Evolutionary conservation across 2,888 invertebrate genomes (phyloP), one percentile per base, ranked within the genome.

Genomic region (Drosophila atripex): DNA sequence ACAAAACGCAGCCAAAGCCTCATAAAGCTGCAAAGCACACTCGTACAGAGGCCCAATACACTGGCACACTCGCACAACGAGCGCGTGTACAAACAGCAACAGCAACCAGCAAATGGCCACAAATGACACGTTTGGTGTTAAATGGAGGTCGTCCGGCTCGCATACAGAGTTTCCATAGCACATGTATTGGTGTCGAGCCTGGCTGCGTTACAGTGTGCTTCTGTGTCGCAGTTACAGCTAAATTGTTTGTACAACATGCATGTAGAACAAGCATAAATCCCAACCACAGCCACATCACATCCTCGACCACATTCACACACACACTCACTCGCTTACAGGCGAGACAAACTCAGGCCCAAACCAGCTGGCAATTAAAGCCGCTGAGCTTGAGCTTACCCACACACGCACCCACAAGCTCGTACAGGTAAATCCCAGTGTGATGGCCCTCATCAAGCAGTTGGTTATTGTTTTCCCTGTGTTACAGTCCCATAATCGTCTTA

Each of bases 161-260:
- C 74, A 56, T 56, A 71, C 72, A 21, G 25, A 57, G 46, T 56
- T 56, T 45, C 39, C 47, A 38, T 46, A 25, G 35, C 21, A 28
- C 25, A n/a, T 54, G 30, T 46, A 25, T 55, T n/a, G 12, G 49
- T 52, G 35, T 54, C 54, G 47, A 30, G 58, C 58, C 45, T 54
- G 58, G 54, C 39, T 56, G 59, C 30, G 12, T 25, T n/a, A 32
- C 39, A 8, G 39, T n/a, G 39, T 39, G 11, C 28, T 28, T 35
- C 35, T n/a, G 35, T 75, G 66, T 69, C 77, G 82, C 78, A 86
- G 90, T 87, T 80, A 88, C 84, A 84, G 80, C 82, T 88, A 87
- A 89, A 90, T 86, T 88, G 87, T 86, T 89, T 89, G 90, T 82
- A 72, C 73, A 79, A 89, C 86, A 86, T 86, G 88, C 88, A 88